Conservation (phyloP, 2,113 vertebrate species). For the Typhlomys cinereus region DNA sequence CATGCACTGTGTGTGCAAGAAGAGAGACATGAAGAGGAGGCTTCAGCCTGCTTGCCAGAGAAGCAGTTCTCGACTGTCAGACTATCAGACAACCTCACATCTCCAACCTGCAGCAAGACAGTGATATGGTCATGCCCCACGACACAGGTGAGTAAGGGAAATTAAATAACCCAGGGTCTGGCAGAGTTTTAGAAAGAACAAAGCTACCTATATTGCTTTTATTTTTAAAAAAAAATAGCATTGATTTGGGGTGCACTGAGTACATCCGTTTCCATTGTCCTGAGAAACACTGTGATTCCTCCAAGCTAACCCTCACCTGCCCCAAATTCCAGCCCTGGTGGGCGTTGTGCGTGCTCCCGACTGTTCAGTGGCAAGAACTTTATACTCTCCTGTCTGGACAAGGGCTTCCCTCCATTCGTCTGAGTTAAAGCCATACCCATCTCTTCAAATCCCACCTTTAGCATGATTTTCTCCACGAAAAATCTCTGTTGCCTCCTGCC, state of each 20-base stretch:
- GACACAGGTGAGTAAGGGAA: background rate
- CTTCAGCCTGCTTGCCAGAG: background rate
- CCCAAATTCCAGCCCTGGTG: background rate
- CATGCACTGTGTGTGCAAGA: conserved; percentile 22
- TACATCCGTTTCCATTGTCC: background rate
- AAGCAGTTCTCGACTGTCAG: background rate
- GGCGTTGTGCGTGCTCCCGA: background rate
- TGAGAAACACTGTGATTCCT: conserved; percentile 5
- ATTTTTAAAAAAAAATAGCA: background rate
- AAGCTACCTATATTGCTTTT: background rate
- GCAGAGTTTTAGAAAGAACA: background rate
- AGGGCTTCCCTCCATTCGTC: conserved; percentile 21
- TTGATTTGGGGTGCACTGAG: background rate
- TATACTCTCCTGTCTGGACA: background rate
- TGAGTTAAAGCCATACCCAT: background rate
- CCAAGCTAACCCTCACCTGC: background rate
- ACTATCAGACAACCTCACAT: conserved; percentile 12
- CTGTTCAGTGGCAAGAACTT: background rate
- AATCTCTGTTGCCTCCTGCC: background rate
- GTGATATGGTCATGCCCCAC: background rate
- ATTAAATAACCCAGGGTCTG: background rate
- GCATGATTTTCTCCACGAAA: conserved; percentile 24
- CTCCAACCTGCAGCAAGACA: background rate
- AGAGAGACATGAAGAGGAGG: background rate
- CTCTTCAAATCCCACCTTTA: conserved; percentile 52